These are phyloP conservation scores for Malthinus seriepunctatus DNA, from an alignment of 2,888 invertebrate genomes.

Conservation along the genomic window DNA sequence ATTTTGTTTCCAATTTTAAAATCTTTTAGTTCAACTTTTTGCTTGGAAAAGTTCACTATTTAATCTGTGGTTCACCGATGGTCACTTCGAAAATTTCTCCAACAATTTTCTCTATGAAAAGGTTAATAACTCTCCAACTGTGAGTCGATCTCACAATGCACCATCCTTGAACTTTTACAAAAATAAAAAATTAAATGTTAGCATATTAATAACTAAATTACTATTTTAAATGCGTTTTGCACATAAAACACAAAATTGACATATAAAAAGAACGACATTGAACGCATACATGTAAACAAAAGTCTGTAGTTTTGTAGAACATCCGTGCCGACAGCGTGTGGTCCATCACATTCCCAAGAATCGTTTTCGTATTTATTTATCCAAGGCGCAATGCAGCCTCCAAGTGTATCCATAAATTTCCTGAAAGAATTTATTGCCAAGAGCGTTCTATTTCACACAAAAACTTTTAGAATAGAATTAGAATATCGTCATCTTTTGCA, in stretches of 20 bases:
- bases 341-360: conserved; percentile 46
- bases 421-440: conserved; percentile 31
- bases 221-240: not conserved
- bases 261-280: conserved; percentile 4
- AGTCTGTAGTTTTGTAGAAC: conserved; percentile 3
- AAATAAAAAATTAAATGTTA: no score
- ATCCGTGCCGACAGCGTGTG: conserved; percentile 42
- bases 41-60: no score
- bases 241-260: not conserved
- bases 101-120: no score
- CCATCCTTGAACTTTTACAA: no score
- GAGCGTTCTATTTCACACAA: conserved; percentile 11
- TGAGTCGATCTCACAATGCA: no score
- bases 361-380: conserved; percentile 53
- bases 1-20: no score
- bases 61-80: no score
- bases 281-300: conserved; percentile 4
- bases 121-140: no score
- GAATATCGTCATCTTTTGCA: no score
- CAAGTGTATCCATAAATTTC: conserved; percentile 50
- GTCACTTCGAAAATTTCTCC: no score
- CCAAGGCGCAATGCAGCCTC: conserved; percentile 47
- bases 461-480: not conserved
- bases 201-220: no score
- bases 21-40: no score